Base-by-base conservation (phyloP, 1,140 invertebrate species). In the Drosophila ironensis region DNA sequence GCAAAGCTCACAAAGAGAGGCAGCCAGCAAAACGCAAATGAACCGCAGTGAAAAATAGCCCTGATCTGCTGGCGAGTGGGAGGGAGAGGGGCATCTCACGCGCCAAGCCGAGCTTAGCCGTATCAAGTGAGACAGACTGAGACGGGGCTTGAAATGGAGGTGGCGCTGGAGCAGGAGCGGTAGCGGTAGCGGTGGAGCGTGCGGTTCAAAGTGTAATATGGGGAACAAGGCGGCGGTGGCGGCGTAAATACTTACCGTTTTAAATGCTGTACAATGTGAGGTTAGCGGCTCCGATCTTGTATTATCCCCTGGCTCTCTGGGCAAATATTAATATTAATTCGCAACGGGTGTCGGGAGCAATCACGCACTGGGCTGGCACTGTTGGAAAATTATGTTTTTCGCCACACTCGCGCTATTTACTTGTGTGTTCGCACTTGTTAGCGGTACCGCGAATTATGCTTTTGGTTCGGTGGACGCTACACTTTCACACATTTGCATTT, bases 401-500 rank as follows among this genome's bases (percentile, higher is more conserved):
- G 27, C 14, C 22, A n/a, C 50, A 11, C 20, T 24, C 16, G 42
- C 17, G 46, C 22, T 35, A 37, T 46, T 51, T 42, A 30, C 19
- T 19, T 30, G 11, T 54, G 30, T 70, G 42, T 67, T 57, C 52
- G 24, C 63, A 68, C 63, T 54, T 45, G 40, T 42, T 7, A 68
- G 60, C 60, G 30, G 12, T 48, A 46, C 60, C 40, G 63, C 41
- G 48, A 41, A 41, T 41, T 56, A 33, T 19, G 9, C 35, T 64
- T 47, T 41, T 53, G 47, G 47, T 64, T 52, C 30, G 54, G 30
- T 45, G 41, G 42, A 37, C 45, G 50, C 61, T 51, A 78, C 80
- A 84, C 78, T 84, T 84, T 84, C 78, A 78, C 74, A 86, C 80
- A 84, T 74, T 86, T 86, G 52, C 78, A 84, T 86, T 86, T 50